phyloP scores from a whole-genome alignment of 1,140 invertebrate species.

The Holcopasites calliopsidis region DNA sequence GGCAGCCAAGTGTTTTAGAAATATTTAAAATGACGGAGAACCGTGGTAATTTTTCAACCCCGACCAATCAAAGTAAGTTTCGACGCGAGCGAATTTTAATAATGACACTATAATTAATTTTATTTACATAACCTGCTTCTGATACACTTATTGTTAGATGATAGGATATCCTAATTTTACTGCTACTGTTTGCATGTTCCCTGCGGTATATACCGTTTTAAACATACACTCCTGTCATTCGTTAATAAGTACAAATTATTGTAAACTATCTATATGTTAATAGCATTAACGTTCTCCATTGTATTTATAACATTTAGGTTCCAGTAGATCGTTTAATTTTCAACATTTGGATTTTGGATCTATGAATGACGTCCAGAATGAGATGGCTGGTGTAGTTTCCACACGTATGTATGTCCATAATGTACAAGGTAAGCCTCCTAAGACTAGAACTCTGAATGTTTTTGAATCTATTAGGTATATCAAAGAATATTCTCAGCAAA shows the following conservation, averaged over 20 bases:
- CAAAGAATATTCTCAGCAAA: no score
- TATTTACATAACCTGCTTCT: conserved; percentile 44
- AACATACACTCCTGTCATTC: no score
- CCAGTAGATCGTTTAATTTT: conserved; percentile 73
- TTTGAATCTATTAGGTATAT: no score
- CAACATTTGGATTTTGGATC: conserved; percentile 76
- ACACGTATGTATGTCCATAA: conserved; percentile 7
- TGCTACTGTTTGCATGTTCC: not conserved
- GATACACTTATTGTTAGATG: conserved; percentile 5
- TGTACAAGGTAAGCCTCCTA: no score
- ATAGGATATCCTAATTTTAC: conserved; percentile 2
- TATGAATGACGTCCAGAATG: conserved; percentile 76
- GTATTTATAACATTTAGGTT: conserved; percentile 63
- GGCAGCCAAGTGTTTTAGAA: conserved; percentile 24
- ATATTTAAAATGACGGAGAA: conserved; percentile 76
- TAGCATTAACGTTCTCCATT: not conserved
- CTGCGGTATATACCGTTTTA: not conserved
- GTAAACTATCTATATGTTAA: not conserved
- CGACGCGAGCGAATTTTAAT: not conserved
- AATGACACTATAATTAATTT: not conserved
- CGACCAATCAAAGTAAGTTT: conserved; percentile 71
- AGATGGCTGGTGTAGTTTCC: conserved; percentile 69
- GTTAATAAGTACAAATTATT: not conserved
- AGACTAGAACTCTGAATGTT: no score
- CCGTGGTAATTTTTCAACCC: conserved; percentile 76